Percentiles rank a stretch among this genome's conserved stretches.
Evolutionary conservation across 2,888 invertebrate species (phyloP).

Genomic region (Troides oblongomaculatus): DNA sequence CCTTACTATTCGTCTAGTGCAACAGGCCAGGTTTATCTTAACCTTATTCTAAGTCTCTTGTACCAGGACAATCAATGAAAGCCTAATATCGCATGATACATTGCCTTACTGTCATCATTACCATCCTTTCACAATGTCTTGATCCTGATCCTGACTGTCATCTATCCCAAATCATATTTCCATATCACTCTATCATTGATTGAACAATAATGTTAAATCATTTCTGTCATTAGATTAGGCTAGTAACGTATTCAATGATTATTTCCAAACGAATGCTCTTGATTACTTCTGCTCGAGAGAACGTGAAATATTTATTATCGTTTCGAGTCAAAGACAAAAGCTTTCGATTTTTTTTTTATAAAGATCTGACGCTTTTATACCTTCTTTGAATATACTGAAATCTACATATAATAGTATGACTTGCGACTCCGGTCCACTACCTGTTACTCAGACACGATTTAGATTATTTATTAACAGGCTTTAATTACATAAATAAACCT

Average conservation of each 20-base stretch:
- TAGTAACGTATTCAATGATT: background rate
- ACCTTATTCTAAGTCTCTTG: no score
- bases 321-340: background rate
- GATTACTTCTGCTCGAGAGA: background rate
- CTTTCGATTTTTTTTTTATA: background rate
- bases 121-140: no score
- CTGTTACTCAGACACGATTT: no score
- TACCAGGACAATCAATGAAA: no score
- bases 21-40: no score
- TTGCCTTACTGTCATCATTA: no score
- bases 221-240: background rate
- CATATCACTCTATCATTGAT: conserved; percentile 2
- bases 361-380: background rate
- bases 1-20: no score
- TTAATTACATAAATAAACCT: no score
- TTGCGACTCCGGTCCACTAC: no score
- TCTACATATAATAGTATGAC: background rate
- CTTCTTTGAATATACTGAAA: background rate
- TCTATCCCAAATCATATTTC: conserved; percentile 4
- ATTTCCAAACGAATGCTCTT: conserved; percentile 3
- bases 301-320: conserved; percentile 5
- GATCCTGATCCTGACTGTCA: no score
- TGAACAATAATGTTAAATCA: conserved; percentile 1
- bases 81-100: no score
- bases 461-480: no score